Conservation (phyloP, 2,888 invertebrate species). For the Nipponacmea schrenckii region DNA sequence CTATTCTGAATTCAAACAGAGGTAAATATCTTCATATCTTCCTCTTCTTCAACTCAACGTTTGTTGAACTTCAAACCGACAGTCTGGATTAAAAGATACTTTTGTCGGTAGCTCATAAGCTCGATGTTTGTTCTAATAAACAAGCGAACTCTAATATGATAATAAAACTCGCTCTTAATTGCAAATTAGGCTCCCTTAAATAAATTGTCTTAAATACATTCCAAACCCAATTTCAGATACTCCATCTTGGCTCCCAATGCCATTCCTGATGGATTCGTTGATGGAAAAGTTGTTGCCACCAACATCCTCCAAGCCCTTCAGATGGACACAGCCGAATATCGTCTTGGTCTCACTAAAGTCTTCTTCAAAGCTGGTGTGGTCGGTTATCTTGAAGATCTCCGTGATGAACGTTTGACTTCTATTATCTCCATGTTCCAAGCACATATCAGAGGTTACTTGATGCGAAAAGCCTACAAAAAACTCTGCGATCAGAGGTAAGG, state of each 20-base stretch:
- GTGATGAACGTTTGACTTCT: slow-evolving; percentile 97
- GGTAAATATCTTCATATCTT: slow-evolving; percentile 76
- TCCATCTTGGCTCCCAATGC: slow-evolving; percentile 97
- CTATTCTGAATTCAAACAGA: slow-evolving; percentile 99
- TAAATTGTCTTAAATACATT: too few species aligned
- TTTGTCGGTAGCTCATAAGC: too few species aligned
- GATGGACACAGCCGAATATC: slow-evolving; percentile 93
- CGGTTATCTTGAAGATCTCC: slow-evolving; percentile 99
- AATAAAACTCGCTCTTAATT: too few species aligned
- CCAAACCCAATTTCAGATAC: slow-evolving; percentile 72
- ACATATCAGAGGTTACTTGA: slow-evolving; percentile 87
- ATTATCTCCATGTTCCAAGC: slow-evolving; percentile 93
- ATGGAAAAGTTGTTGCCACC: slow-evolving; percentile 76
- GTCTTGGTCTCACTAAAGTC: slow-evolving; percentile 99
- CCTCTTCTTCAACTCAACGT: too few species aligned
- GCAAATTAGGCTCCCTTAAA: too few species aligned
- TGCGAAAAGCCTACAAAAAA: slow-evolving; percentile 87
- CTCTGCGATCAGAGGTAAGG: slow-evolving; percentile 92
- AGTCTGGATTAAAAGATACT: too few species aligned
- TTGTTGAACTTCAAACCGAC: neutral
- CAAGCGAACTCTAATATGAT: too few species aligned
- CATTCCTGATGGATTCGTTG: slow-evolving; percentile 70
- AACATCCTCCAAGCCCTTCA: slow-evolving; percentile 71
- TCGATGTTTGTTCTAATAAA: too few species aligned
- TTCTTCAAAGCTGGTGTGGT: slow-evolving; percentile 99